phyloP scores from a whole-genome alignment of 2,797 vertebrate genomes.

The Zenarchopterus dispar region DNA sequence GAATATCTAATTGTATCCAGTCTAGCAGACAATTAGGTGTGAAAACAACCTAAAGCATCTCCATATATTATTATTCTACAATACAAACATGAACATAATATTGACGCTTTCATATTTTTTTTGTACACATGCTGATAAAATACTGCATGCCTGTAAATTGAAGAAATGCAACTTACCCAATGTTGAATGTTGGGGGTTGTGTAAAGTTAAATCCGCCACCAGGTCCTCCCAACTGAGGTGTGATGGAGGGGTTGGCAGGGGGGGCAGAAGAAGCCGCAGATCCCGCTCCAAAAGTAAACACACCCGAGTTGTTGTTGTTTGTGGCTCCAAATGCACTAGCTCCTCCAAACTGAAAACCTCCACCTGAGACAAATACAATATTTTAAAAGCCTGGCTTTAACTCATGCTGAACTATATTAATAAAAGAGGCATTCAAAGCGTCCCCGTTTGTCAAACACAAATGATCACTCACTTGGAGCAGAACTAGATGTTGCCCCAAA shows the following conservation, averaged over 20 bases:
- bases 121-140: neutral
- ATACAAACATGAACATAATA: too few species aligned
- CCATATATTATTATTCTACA: too few species aligned
- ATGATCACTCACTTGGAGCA: slow-evolving; percentile 65
- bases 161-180: slow-evolving; percentile 84
- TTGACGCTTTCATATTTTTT: too few species aligned
- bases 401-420: neutral
- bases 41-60: too few species aligned
- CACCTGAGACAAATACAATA: slow-evolving; percentile 65
- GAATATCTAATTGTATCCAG: too few species aligned
- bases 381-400: slow-evolving; percentile 3
- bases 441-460: neutral
- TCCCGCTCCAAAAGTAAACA: slow-evolving; percentile 90
- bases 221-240: slow-evolving; percentile 70
- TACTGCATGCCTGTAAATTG: neutral
- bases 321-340: slow-evolving; percentile 85
- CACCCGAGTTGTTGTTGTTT: slow-evolving; percentile 72
- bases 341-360: slow-evolving; percentile 90
- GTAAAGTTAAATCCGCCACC: slow-evolving; percentile 84
- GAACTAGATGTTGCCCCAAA: slow-evolving; percentile 84
- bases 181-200: slow-evolving; percentile 82
- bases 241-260: slow-evolving; percentile 78
- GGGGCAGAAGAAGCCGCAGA: slow-evolving; percentile 65
- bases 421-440: neutral
- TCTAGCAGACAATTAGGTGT: too few species aligned